Conservation (phyloP, 2,888 invertebrate species). For the Ornithoptera priamus region DNA sequence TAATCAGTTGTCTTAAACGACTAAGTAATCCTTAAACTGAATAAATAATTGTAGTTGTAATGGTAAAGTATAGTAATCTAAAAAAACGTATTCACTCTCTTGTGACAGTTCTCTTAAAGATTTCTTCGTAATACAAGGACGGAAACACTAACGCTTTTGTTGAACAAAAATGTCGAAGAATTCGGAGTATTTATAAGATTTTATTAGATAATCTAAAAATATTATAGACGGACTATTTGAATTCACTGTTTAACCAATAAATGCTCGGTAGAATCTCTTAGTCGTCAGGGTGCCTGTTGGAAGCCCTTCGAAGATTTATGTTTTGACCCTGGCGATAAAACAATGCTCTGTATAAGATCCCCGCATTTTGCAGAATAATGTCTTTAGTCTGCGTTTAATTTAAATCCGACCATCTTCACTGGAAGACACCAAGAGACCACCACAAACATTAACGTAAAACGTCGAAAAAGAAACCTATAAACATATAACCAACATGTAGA, state of each 20-base stretch:
- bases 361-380: constrained; percentile 37
- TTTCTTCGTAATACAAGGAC: too few relatives aligned
- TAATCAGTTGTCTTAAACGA: too few relatives aligned
- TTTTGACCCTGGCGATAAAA: constrained; percentile 61
- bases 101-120: too few relatives aligned
- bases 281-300: constrained; percentile 48
- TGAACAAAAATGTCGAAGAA: too few relatives aligned
- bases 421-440: background rate
- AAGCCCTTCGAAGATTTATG: constrained; percentile 64
- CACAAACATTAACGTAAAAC: background rate
- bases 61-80: too few relatives aligned
- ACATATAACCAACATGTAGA: background rate
- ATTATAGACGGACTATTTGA: constrained; percentile 36
- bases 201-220: background rate
- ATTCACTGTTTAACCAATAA: constrained; percentile 56
- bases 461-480: background rate
- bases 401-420: constrained; percentile 5
- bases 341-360: constrained; percentile 52
- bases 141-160: too few relatives aligned
- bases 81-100: too few relatives aligned
- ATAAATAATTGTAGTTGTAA: too few relatives aligned
- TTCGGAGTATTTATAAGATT: background rate
- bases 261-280: constrained; percentile 49
- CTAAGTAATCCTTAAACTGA: too few relatives aligned
- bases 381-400: constrained; percentile 18